Evolutionary conservation across 64 coral and sea anemone genomes (phyloP), one percentile per base, ranked within the genome.

Genomic region (Montipora foliosa): DNA sequence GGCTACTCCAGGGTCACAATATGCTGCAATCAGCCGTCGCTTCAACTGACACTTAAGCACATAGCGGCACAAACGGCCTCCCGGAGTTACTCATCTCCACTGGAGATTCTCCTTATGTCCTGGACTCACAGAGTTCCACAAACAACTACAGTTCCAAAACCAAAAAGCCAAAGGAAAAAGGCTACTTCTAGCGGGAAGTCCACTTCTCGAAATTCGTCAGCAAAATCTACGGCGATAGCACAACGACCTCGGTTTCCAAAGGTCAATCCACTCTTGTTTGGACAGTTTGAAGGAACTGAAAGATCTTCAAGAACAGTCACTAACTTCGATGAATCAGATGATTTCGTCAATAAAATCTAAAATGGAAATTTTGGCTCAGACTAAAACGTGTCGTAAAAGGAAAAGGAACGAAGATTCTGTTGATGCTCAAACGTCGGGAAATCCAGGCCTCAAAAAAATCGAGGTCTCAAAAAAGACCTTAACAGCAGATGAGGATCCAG

Each of bases 351-450:
- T 90, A 58, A 78, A 15, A 14, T 75, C 87, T 17, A 44, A 24
- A 19, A 46, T 90, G 10, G 60, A 90, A 66, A 60, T 17, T 45
- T 69, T 90, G 64, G 20, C 88, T 90, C 46, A 70, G 22, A 5
- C 25, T n/a, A 69, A 70, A 37, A 22, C 57, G 8, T 90, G 76
- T 90, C 77, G 20, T 17, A 80, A 71, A 66, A 77, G 88, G 11
- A 90, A 90, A 79, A 68, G 22, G 69, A 29, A 19, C 2, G 76
- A 80, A 80, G 6, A 80, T 59, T 45, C 25, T 46, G 44, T 21
- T 45, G 17, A 19, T 67, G 16, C 5, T 20, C 58, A 80, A 90
- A 90, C 45, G 87, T 74, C 53, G 76, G 88, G 76, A 79, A 90
- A 90, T 13, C 2, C 29, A 80, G 47, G 10, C 11, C 16, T 90